Conservation (phyloP, 1,140 invertebrate species). For the Asobara japonica region DNA sequence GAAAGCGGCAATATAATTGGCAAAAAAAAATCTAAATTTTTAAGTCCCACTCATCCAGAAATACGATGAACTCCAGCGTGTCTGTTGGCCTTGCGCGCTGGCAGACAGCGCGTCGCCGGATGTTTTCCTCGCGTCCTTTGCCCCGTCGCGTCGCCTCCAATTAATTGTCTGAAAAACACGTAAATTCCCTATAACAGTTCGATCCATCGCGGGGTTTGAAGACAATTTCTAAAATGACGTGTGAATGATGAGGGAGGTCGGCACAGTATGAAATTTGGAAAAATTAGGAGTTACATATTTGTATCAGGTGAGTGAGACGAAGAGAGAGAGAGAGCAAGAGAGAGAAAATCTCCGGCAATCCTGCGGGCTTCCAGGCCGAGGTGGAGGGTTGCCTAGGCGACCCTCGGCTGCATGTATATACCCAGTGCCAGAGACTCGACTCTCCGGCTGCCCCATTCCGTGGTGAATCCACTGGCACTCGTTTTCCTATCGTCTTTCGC, state of each 20-base stretch:
- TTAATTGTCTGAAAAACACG: neutral
- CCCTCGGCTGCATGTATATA: slow-evolving; percentile 28
- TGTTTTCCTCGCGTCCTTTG: slow-evolving; percentile 6
- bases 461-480: slow-evolving; percentile 19
- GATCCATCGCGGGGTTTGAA: neutral
- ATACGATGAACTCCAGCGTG: neutral
- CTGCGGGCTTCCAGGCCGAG: slow-evolving; percentile 32
- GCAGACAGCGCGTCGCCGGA: slow-evolving; percentile 29
- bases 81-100: slow-evolving; percentile 2
- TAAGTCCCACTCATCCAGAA: neutral
- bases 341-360: slow-evolving; percentile 28
- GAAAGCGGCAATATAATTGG: neutral
- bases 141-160: neutral
- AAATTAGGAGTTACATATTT: neutral
- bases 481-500: slow-evolving; percentile 14
- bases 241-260: no score
- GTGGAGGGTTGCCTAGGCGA: slow-evolving; percentile 40
- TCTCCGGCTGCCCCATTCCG: slow-evolving; percentile 22
- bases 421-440: slow-evolving; percentile 3
- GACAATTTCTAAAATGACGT: no score
- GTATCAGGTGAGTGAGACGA: neutral
- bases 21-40: slow-evolving; percentile 8
- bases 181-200: neutral
- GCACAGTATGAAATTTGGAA: neutral
- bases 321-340: neutral